Evolutionary conservation across 2,888 invertebrate genomes (phyloP).

Genomic region (Seladonia tumulorum): DNA sequence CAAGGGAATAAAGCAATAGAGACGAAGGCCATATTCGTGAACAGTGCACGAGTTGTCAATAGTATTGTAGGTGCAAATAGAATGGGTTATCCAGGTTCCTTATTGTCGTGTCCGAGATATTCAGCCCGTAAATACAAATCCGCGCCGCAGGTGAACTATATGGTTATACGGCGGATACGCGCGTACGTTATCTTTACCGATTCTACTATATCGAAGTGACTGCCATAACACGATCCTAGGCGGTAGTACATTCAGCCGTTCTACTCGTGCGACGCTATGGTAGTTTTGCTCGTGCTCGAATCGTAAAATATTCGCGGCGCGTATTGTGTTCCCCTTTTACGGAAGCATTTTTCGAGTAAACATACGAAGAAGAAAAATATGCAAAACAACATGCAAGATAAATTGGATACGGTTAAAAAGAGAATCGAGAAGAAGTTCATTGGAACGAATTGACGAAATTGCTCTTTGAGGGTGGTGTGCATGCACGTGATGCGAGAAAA

Average conservation of each 20-base stretch:
- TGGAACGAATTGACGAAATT: conserved; percentile 41
- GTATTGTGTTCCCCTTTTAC: background rate
- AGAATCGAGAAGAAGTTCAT: conserved; percentile 23
- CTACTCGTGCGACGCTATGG: background rate
- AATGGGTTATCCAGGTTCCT: conserved; percentile 35
- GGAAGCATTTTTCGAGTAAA: background rate
- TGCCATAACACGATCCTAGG: conserved; percentile 16
- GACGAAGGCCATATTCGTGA: background rate
- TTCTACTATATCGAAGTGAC: conserved; percentile 8
- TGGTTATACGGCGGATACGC: conserved; percentile 10
- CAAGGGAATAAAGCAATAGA: background rate
- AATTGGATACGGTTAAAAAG: background rate
- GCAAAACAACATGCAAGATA: background rate
- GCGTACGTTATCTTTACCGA: conserved; percentile 25
- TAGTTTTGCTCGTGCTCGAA: background rate
- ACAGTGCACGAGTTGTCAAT: conserved; percentile 35
- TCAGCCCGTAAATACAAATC: conserved; percentile 38
- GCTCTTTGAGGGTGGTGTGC: background rate
- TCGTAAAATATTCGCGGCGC: background rate
- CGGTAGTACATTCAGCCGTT: background rate
- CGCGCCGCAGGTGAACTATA: conserved; percentile 35
- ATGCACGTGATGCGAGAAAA: conserved; percentile 32
- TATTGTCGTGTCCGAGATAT: conserved; percentile 36
- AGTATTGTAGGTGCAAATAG: conserved; percentile 52
- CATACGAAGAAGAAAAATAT: background rate